A percentile compares a stretch with the other conserved stretches of the same genome.
Conservation (phyloP, 2,797 vertebrate genomes). For the Hipposideros larvatus region DNA sequence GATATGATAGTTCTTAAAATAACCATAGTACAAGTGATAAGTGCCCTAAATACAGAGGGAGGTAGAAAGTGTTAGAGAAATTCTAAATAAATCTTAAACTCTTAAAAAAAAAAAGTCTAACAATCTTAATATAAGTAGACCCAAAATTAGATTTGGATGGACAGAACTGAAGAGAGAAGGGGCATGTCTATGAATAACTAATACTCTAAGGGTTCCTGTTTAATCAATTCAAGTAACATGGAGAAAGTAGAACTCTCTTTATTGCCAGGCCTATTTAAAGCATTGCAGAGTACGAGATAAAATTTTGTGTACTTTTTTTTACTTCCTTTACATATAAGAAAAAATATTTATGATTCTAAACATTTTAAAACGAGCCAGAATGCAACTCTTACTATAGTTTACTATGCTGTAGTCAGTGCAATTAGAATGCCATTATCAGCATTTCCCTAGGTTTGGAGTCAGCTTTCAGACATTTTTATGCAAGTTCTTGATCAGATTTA, state of each 20-base stretch:
- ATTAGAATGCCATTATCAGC: not conserved
- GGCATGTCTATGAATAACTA: not conserved
- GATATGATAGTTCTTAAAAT: not conserved
- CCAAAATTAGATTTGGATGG: not conserved
- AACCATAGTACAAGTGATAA: not conserved
- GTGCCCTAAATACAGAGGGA: not conserved
- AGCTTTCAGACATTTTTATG: not conserved
- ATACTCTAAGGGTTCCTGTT: not conserved
- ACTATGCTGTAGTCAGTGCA: not conserved
- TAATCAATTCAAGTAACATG: not conserved
- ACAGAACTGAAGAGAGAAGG: not conserved
- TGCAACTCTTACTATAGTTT: not conserved
- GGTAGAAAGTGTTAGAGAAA: constrained; percentile 22
- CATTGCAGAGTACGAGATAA: not conserved
- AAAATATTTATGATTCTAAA: not conserved
- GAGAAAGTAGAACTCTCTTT: not conserved
- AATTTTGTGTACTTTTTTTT: not conserved
- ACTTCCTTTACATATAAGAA: not conserved
- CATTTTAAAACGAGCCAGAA: constrained; percentile 20
- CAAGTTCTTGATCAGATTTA: constrained; percentile 32
- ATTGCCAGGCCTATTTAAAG: not conserved
- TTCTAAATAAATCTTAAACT: not conserved
- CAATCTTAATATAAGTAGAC: not conserved
- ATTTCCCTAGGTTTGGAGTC: not conserved
- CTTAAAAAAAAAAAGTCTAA: too few relatives aligned